phyloP scores from a whole-genome alignment of 2,888 invertebrate species.

The Diachrysia chrysitis region DNA sequence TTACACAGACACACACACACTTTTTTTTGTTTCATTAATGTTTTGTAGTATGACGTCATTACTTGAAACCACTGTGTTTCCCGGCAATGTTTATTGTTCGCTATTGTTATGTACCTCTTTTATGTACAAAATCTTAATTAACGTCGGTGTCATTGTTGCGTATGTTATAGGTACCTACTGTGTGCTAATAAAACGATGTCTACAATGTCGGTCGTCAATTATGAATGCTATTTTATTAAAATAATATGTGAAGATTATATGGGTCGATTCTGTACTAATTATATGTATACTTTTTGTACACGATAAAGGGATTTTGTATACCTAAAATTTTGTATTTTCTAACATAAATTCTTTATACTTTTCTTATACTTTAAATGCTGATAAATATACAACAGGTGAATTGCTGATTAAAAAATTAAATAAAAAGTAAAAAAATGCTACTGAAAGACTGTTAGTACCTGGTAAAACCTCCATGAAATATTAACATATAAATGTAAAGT shows the following conservation, averaged over 20 bases:
- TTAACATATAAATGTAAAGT: background rate
- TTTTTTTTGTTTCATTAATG: background rate
- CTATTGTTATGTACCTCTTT: slow-evolving; percentile 16
- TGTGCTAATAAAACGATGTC: background rate
- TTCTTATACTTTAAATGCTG: no score
- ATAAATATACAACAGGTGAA: no score
- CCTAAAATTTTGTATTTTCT: no score
- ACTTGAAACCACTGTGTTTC: slow-evolving; percentile 17
- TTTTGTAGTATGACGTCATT: background rate
- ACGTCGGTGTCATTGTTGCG: slow-evolving; percentile 9
- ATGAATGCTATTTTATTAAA: background rate
- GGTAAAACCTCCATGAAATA: background rate
- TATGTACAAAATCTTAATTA: slow-evolving; percentile 37
- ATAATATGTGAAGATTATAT: background rate
- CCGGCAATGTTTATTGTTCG: slow-evolving; percentile 22
- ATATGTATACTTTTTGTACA: no score
- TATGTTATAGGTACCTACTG: background rate
- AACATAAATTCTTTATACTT: no score
- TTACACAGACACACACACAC: no score
- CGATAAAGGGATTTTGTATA: no score
- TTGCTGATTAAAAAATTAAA: no score
- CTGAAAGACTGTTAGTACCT: no score
- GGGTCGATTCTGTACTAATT: no score
- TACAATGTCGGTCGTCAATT: background rate
- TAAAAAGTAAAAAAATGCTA: no score